Evolutionary conservation across 2,113 vertebrate genomes (phyloP).

Genomic region (Sorex araneus): DNA sequence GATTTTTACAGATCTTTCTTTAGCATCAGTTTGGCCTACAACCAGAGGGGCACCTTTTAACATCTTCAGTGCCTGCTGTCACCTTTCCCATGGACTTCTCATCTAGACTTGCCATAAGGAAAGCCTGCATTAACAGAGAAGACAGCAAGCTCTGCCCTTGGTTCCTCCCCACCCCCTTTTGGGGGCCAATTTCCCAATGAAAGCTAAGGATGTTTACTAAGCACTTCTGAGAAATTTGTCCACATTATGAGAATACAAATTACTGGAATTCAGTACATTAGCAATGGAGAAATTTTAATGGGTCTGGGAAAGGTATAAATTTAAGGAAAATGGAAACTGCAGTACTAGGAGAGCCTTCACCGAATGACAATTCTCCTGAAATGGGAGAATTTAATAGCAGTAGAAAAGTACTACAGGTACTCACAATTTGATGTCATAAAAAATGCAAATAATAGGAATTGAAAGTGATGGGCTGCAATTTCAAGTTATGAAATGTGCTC

Average conservation of each 20-base stretch:
- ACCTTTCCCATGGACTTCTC: background rate
- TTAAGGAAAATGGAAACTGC: slow-evolving; percentile 78
- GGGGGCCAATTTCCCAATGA: slow-evolving; percentile 71
- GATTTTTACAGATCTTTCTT: slow-evolving; percentile 9
- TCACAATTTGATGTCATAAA: slow-evolving; percentile 1
- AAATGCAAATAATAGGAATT: slow-evolving; percentile 25
- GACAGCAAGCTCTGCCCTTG: background rate
- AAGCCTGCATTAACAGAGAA: slow-evolving; percentile 37
- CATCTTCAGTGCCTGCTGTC: slow-evolving; percentile 5
- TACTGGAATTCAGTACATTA: slow-evolving; percentile 81
- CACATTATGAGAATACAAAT: slow-evolving; percentile 81
- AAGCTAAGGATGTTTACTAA: slow-evolving; percentile 81
- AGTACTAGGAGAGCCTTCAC: slow-evolving; percentile 42
- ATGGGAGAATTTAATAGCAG: slow-evolving; percentile 28
- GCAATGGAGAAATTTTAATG: slow-evolving; percentile 76
- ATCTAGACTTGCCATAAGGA: background rate
- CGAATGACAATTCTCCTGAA: slow-evolving; percentile 61
- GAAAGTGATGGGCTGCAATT: slow-evolving; percentile 15
- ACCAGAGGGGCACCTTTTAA: background rate
- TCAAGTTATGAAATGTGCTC: slow-evolving; percentile 24
- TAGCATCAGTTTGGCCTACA: background rate
- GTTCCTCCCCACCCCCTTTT: background rate
- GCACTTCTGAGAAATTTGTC: slow-evolving; percentile 83
- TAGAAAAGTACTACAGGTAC: slow-evolving; percentile 10
- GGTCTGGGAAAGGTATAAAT: slow-evolving; percentile 79